Evolutionary conservation across 2,888 invertebrate genomes (phyloP).

Genomic region (Pteria penguin): DNA sequence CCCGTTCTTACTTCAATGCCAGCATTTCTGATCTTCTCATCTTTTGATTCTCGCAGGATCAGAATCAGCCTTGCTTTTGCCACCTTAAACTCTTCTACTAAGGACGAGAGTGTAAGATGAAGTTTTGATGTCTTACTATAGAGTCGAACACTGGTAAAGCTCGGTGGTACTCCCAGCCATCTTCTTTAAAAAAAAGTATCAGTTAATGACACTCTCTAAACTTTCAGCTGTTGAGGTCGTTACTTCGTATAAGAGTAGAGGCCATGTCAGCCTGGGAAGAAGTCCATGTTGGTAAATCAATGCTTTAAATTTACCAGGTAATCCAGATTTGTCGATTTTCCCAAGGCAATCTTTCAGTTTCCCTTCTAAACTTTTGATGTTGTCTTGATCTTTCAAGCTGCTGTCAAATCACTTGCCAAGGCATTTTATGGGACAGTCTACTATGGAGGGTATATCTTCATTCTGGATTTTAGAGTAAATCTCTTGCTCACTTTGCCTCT

Average conservation of each 20-base stretch:
- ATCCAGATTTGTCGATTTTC: conserved; percentile 21
- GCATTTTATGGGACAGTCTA: no score
- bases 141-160: no score
- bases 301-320: conserved; percentile 36
- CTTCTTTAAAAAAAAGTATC: conserved; percentile 18
- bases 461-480: no score
- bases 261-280: conserved; percentile 27
- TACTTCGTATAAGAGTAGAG: conserved; percentile 34
- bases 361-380: no score
- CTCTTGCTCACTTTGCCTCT: no score
- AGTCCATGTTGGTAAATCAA: conserved; percentile 30
- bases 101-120: conserved; percentile 23
- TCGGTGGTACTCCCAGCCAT: no score
- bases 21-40: conserved; percentile 29
- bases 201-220: conserved; percentile 25
- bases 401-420: no score
- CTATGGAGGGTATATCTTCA: no score
- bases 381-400: no score
- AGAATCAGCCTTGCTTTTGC: conserved; percentile 30
- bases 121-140: conserved; percentile 20
- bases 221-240: conserved; percentile 18
- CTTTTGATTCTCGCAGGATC: conserved; percentile 25
- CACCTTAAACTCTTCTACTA: conserved; percentile 34
- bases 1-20: no score
- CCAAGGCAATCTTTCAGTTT: no score